phyloP scores from a whole-genome alignment of 2,113 vertebrate genomes.

The Halichoeres trimaculatus region DNA sequence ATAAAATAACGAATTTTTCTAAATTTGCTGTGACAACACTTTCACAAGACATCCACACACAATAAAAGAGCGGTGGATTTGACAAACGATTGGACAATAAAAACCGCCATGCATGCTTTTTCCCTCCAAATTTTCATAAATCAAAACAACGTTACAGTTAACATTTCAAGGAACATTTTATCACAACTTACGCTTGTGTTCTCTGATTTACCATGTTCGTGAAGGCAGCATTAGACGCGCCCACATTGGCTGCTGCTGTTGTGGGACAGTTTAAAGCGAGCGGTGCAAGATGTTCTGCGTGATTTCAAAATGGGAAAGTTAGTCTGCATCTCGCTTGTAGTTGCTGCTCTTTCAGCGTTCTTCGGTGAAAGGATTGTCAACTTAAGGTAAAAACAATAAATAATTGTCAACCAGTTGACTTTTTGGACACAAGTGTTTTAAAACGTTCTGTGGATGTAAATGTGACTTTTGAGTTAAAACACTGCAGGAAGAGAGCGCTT shows the following conservation, averaged over 20 bases:
- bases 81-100: too few species aligned
- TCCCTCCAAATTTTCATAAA: too few species aligned
- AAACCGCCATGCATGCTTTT: too few species aligned
- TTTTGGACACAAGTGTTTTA: not conserved
- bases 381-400: constrained; percentile 80
- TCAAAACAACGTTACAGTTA: too few species aligned
- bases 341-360: constrained; percentile 63
- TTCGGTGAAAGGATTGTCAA: constrained; percentile 72
- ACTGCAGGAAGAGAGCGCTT: constrained; percentile 63
- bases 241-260: not conserved
- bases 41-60: too few species aligned
- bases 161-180: not conserved
- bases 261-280: accelerated
- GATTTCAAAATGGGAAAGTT: constrained; percentile 75
- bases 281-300: accelerated
- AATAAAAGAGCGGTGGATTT: too few species aligned
- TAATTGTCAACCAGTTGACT: too few species aligned
- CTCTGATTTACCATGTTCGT: not conserved
- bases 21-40: too few species aligned
- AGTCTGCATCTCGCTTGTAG: constrained; percentile 36
- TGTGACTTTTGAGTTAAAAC: not conserved
- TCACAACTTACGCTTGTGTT: not conserved
- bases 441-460: not conserved
- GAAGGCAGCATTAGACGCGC: constrained; percentile 44
- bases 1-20: too few species aligned